Percentiles rank a stretch among this genome's conserved stretches.
phyloP scores from a whole-genome alignment of 2,113 vertebrate species.

The Cavia porcellus region DNA sequence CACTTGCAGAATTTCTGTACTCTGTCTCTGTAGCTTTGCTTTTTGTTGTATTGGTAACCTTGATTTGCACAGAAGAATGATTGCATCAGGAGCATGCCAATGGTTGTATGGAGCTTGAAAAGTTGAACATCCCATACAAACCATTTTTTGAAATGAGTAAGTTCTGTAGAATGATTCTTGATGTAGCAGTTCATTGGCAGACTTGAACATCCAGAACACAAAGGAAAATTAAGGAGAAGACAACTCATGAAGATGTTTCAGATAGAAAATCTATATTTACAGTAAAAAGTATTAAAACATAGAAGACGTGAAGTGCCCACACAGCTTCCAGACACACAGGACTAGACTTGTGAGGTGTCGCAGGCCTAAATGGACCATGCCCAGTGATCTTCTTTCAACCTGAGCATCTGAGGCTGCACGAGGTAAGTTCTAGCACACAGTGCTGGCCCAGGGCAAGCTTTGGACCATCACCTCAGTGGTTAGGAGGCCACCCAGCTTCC shows the following conservation, averaged over 20 bases:
- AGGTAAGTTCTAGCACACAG: too few species aligned
- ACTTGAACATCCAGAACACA: neutral
- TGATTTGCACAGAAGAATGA: neutral
- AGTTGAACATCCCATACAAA: neutral
- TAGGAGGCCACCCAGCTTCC: too few species aligned
- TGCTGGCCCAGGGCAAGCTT: too few species aligned
- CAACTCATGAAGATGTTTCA: neutral
- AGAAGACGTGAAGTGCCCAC: too few species aligned
- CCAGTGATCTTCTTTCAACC: too few species aligned
- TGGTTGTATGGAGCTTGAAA: neutral
- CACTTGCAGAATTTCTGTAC: neutral
- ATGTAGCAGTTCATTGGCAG: neutral
- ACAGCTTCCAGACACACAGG: too few species aligned
- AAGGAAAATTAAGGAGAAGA: neutral
- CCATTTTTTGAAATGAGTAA: neutral
- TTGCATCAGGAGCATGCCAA: neutral
- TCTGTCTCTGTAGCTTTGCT: neutral
- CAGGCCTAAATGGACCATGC: too few species aligned
- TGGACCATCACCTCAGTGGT: too few species aligned
- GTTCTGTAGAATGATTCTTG: neutral
- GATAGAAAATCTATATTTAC: neutral
- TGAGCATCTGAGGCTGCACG: too few species aligned
- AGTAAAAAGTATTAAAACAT: neutral
- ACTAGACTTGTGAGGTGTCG: too few species aligned
- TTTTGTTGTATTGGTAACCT: neutral